These are phyloP conservation scores for Melitaea athalia DNA, from an alignment of 2,888 invertebrate genomes.

Conservation along the genomic window DNA sequence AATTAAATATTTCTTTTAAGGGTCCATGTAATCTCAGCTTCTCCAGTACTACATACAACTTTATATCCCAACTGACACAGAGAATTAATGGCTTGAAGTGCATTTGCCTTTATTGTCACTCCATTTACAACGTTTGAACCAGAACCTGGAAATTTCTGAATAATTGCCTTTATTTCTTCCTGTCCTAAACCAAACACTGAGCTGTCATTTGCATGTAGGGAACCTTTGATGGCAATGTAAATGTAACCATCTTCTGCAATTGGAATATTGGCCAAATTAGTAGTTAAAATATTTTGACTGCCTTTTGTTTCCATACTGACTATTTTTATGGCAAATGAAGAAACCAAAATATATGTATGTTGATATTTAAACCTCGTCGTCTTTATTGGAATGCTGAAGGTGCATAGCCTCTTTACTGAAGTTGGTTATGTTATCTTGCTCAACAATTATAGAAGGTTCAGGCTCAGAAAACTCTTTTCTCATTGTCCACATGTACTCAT, in stretches of 20 bases:
- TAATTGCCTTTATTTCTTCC: conserved; percentile 86
- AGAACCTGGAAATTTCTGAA: conserved; percentile 86
- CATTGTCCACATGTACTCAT: conserved; percentile 97
- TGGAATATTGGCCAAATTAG: conserved; percentile 55
- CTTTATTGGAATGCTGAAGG: conserved; percentile 69
- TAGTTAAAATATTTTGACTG: conserved; percentile 57
- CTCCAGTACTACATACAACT: conserved; percentile 89
- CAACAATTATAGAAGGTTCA: conserved; percentile 86
- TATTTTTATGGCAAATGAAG: conserved; percentile 12
- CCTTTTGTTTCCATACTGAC: conserved; percentile 67
- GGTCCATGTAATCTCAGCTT: conserved; percentile 92
- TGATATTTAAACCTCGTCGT: conserved; percentile 70
- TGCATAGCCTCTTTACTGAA: conserved; percentile 83
- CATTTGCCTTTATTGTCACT: conserved; percentile 85
- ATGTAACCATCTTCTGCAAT: conserved; percentile 82
- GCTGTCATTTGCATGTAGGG: conserved; percentile 88
- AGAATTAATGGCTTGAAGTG: conserved; percentile 87
- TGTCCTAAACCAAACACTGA: conserved; percentile 88
- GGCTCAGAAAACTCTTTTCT: conserved; percentile 93
- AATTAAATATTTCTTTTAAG: conserved; percentile 88
- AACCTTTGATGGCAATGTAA: conserved; percentile 91
- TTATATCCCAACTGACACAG: conserved; percentile 90
- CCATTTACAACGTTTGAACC: conserved; percentile 87
- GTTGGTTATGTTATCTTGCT: conserved; percentile 84
- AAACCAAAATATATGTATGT: conserved; percentile 34